Conservation (phyloP, 2,113 vertebrate genomes). For the Centrocercus urophasianus region DNA sequence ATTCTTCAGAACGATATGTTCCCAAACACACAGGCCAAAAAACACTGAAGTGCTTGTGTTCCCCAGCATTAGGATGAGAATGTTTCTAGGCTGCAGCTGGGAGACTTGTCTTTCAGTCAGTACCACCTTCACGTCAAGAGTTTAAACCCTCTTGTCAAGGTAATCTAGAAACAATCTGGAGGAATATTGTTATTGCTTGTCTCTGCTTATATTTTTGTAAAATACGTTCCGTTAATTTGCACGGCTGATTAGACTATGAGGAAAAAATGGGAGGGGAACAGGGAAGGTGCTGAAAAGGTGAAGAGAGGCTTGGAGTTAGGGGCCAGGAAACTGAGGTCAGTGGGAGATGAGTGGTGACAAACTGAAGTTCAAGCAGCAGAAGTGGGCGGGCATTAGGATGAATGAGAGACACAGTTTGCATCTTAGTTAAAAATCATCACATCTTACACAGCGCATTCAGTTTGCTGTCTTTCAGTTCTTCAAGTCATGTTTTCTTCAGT, state of each 20-base stretch:
- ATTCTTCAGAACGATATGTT: neutral
- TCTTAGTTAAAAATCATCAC: neutral
- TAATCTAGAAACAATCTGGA: neutral
- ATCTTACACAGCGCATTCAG: neutral
- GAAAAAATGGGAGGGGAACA: neutral
- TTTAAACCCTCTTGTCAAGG: neutral
- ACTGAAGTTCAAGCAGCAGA: neutral
- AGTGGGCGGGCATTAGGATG: neutral
- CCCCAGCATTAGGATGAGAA: neutral
- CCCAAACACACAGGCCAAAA: neutral
- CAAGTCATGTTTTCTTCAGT: neutral
- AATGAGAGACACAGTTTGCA: neutral
- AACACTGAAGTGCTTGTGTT: neutral
- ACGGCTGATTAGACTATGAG: neutral
- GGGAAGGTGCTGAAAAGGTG: neutral
- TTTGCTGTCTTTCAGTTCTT: neutral
- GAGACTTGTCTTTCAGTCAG: slow-evolving; percentile 1
- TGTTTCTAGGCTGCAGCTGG: neutral
- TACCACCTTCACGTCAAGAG: neutral
- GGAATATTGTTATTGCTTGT: neutral
- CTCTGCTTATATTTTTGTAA: neutral
- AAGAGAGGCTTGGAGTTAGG: neutral
- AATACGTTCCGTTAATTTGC: neutral
- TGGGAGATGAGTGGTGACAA: neutral
- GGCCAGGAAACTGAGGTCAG: neutral